Conservation (phyloP, 2,797 vertebrate genomes). For the Crenuchus spilurus region DNA sequence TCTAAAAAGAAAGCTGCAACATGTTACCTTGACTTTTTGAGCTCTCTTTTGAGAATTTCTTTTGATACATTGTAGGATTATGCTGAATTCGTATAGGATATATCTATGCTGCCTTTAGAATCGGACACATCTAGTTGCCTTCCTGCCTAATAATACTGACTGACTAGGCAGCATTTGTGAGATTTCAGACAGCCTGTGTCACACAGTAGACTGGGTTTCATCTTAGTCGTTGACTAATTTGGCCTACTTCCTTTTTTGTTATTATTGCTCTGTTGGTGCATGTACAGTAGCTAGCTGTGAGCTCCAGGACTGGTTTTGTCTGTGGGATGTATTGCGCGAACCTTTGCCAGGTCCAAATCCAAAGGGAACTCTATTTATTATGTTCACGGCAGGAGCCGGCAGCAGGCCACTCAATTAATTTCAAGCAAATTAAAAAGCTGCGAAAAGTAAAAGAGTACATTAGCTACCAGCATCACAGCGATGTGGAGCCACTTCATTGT, state of each 20-base stretch:
- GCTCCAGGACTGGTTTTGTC: not conserved
- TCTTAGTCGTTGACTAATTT: too few species aligned
- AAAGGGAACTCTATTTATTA: conserved; percentile 34
- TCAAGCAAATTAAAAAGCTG: conserved; percentile 40
- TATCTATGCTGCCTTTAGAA: too few species aligned
- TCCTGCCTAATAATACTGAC: too few species aligned
- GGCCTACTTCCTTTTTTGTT: not conserved
- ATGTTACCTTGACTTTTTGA: too few species aligned
- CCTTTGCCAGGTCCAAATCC: conserved; percentile 11
- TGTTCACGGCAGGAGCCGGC: conserved; percentile 12
- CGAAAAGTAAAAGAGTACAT: conserved; percentile 44
- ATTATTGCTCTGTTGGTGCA: not conserved
- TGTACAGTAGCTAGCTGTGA: not conserved
- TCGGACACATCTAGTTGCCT: too few species aligned
- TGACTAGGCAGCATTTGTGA: too few species aligned
- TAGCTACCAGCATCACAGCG: conserved; percentile 28
- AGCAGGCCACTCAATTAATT: conserved; percentile 44
- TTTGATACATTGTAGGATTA: too few species aligned
- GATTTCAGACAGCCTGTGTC: too few species aligned
- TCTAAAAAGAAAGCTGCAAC: too few species aligned
- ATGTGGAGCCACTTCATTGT: conserved; percentile 27
- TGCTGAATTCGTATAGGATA: too few species aligned
- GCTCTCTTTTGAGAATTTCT: too few species aligned
- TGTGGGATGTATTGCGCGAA: not conserved
- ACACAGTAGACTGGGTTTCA: not conserved